Evolutionary conservation across 2,888 invertebrate genomes (phyloP).

Genomic region (Germaria angustata): DNA sequence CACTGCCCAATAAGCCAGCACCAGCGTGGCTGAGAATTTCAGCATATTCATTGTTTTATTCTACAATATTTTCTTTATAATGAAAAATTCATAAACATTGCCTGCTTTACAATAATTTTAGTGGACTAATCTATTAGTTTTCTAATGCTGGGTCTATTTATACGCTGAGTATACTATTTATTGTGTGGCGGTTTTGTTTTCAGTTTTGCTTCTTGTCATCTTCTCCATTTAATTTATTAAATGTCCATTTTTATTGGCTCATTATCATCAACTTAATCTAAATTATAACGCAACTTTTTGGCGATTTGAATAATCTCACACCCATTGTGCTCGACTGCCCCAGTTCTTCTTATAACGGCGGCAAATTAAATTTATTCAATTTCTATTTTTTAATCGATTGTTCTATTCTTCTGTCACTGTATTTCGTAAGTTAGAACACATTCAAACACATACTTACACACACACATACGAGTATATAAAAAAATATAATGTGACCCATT

Average conservation of each 20-base stretch:
- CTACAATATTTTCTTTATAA: neutral
- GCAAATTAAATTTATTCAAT: neutral
- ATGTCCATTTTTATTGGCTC: neutral
- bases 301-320: neutral
- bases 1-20: neutral
- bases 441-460: no score
- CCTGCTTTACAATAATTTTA: neutral
- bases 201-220: neutral
- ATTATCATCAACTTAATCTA: neutral
- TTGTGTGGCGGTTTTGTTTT: neutral
- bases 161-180: neutral
- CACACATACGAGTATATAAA: no score
- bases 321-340: neutral
- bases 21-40: neutral
- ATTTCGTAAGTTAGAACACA: no score
- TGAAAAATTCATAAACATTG: neutral
- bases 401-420: neutral
- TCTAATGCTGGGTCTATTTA: neutral
- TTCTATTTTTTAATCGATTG: neutral
- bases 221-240: neutral
- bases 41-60: neutral
- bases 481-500: neutral
- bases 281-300: neutral
- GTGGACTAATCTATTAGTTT: neutral
- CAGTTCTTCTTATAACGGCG: neutral